Evolutionary conservation across 2,113 vertebrate genomes (phyloP), one percentile per base, ranked within the genome.

Genomic region (Turdus rufiventris): DNA sequence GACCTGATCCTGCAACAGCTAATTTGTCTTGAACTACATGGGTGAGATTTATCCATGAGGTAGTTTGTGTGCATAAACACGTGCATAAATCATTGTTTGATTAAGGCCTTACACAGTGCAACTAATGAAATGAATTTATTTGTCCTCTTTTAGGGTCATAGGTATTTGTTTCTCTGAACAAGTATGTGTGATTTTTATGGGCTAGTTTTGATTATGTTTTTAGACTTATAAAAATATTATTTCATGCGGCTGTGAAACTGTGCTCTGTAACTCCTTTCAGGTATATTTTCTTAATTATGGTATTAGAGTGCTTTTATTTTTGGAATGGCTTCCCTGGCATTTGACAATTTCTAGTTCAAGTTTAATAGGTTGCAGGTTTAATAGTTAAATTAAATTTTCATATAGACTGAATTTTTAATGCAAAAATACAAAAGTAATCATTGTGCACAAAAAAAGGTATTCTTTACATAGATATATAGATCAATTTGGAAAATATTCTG

Each of bases 221-320:
- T 90, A 83, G 54, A 80, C 62, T 95, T 94, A 85, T 43, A 70
- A 92, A 91, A 94, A 85, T 92, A 89, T 75, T 95, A 79, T 94
- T 82, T 77, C 57, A 47, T 78, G 80, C 91, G 79, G 43, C 74
- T 93, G 12, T 88, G 42, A 80, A 82, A 81, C 45, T 53, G 12
- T 57, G 47, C 75, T 87, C 34, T 56, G 13, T 65, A 85, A 70
- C 36, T 93, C 38, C 72, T 74, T 81, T 50, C 63, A 79, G 58
- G 61, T 74, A 60, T 54, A 73, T 85, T 95, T 97, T 86, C 56
- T 88, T 65, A 82, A 85, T 75, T 67, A 21, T 72, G 4, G 10
- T 80, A 24, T 76, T 71, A 88, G 74, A 84, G 60, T 34, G 61
- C 81, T 91, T 93, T 7, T 26, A 89, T 70, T 77, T 85, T 70